Evolutionary conservation across 2,113 vertebrate species (phyloP).

Genomic region (Cyphomyrus discorhynchus): DNA sequence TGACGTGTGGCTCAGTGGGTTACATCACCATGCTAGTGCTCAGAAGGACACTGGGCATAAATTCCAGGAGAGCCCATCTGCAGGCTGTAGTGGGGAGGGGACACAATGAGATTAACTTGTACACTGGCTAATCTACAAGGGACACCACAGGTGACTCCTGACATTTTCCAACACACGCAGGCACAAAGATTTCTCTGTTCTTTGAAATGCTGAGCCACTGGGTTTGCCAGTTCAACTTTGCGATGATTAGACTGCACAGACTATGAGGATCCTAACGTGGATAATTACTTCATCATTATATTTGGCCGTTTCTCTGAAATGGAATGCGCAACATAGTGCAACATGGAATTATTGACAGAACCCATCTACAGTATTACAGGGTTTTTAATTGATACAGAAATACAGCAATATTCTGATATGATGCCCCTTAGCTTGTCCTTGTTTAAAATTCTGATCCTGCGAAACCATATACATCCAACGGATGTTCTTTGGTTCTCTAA

Average conservation of each 20-base stretch:
- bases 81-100: not conserved
- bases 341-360: not conserved
- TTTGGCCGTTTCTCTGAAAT: not conserved
- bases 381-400: not conserved
- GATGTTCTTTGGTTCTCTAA: not conserved
- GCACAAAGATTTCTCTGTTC: not conserved
- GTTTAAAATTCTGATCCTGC: not conserved
- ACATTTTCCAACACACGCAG: not conserved
- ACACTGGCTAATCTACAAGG: not conserved
- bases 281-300: not conserved
- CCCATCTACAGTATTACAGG: not conserved
- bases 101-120: not conserved
- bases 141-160: not conserved
- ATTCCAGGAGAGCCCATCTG: not conserved
- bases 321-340: not conserved
- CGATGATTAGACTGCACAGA: not conserved
- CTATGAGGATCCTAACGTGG: not conserved
- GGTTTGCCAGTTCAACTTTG: not conserved
- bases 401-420: not conserved
- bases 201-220: not conserved
- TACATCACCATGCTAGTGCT: not conserved
- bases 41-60: not conserved
- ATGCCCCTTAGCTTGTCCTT: not conserved
- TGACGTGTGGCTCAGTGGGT: not conserved
- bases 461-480: not conserved